phyloP scores from a whole-genome alignment of 2,888 invertebrate genomes.

The Nomada lathburiana region DNA sequence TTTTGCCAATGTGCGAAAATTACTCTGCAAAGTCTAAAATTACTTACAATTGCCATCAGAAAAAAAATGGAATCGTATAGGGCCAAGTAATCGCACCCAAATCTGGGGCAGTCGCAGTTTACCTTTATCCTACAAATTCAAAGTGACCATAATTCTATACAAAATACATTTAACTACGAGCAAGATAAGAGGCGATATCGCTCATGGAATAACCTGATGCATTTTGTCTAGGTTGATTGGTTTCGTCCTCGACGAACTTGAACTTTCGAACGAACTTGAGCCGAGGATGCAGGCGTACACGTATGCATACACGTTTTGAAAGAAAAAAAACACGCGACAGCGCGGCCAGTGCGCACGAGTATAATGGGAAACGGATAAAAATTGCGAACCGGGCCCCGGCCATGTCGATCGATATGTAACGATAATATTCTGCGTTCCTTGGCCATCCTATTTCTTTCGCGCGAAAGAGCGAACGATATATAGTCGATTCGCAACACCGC shows the following conservation, averaged over 20 bases:
- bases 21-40: constrained; percentile 29
- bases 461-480: constrained; percentile 36
- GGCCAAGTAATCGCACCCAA: too few species aligned
- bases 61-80: too few species aligned
- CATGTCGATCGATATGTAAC: constrained; percentile 24
- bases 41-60: too few species aligned
- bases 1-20: constrained; percentile 40
- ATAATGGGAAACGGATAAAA: constrained; percentile 10
- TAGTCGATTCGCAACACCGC: constrained; percentile 51
- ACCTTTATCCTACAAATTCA: too few species aligned
- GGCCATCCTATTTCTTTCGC: constrained; percentile 37
- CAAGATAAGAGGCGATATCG: too few species aligned
- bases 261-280: constrained; percentile 18
- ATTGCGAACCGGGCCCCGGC: not conserved
- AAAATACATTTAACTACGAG: too few species aligned
- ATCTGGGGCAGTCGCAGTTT: too few species aligned
- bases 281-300: too few species aligned
- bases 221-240: too few species aligned
- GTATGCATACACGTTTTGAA: not conserved
- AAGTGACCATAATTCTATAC: too few species aligned
- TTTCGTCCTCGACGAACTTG: constrained; percentile 2
- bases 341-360: not conserved
- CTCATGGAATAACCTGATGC: too few species aligned
- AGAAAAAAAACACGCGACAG: constrained; percentile 14
- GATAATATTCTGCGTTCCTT: constrained; percentile 28